A percentile compares a stretch with the other conserved stretches of the same genome.
phyloP scores from a whole-genome alignment of 1,140 invertebrate genomes.

The Asobara japonica region DNA sequence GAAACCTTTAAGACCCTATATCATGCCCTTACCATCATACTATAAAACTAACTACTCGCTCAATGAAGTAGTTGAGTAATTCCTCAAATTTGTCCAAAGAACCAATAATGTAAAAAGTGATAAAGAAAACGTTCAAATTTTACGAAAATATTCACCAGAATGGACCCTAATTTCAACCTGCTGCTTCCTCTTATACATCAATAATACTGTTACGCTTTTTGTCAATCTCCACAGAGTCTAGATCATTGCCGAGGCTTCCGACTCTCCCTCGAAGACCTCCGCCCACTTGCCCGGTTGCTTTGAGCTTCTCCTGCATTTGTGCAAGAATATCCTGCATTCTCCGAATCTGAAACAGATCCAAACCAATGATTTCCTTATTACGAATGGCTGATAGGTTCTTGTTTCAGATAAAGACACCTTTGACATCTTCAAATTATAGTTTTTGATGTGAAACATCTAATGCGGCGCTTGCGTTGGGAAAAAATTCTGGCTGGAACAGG shows the following conservation, averaged over 20 bases:
- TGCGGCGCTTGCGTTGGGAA: too few relatives aligned
- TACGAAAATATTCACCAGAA: not conserved
- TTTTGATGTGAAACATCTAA: too few relatives aligned
- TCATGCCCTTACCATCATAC: too few relatives aligned
- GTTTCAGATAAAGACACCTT: too few relatives aligned
- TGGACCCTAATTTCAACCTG: not conserved
- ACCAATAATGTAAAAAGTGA: too few relatives aligned
- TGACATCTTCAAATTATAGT: too few relatives aligned
- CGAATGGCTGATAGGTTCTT: too few relatives aligned
- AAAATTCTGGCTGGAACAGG: too few relatives aligned
- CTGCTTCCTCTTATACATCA: constrained; percentile 72
- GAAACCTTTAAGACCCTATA: too few relatives aligned
- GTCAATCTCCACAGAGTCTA: constrained; percentile 60
- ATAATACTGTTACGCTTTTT: constrained; percentile 85
- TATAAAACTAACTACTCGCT: too few relatives aligned
- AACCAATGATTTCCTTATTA: not conserved
- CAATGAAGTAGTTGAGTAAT: too few relatives aligned
- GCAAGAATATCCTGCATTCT: constrained; percentile 96
- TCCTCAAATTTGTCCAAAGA: too few relatives aligned
- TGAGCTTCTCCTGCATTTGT: constrained; percentile 96
- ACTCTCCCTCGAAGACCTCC: constrained; percentile 54
- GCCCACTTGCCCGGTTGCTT: constrained; percentile 74
- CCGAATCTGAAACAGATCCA: constrained; percentile 74
- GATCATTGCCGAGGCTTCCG: constrained; percentile 60
- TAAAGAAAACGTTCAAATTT: not conserved